Base-by-base conservation (phyloP, 2,888 invertebrate genomes). In the Polydrusus pterygomalis region DNA sequence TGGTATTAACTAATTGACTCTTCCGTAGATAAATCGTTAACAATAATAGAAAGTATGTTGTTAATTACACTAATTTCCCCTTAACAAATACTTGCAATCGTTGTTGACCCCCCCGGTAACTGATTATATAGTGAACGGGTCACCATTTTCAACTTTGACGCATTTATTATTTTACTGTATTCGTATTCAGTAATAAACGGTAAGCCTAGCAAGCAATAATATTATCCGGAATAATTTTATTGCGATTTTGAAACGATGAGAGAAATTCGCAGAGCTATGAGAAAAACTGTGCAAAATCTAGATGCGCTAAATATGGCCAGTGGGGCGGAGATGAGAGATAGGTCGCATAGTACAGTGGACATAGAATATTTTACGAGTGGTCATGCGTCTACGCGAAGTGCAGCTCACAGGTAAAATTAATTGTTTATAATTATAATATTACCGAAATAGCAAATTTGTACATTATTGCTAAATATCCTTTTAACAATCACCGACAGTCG, bases 311-410 rank as follows among this genome's bases (percentile, higher is more conserved):
- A 74, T 63, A 67, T 54, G n/a, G 62, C 77, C 30, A 62, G 40
- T 47, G 45, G 51, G 25, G 54, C 60, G 18, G 56, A 10, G 11
- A 77, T 73, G 70, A 67, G 77, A 17, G 67, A 30, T 49, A 71
- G 77, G 20, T 74, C 75, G 15, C 49, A 77, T 38, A 77, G 77
- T 69, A 43, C 75, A 43, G 77, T 69, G n/a, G 77, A 77, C 47
- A 77, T 77, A 58, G 75, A 77, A 34, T 77, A 77, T 17, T 77
- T 77, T 69, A 63, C 63, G 2, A 75, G 72, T 30, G 75, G 77
- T 13, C 74, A 72, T 65, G 63, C 71, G 38, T 74, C 77, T 25
- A 58, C 71, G 1, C 47, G 72, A 54, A 75, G 25, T 64, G 77
- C 75, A 20, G 30, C 68, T 20, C 74, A 77, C 17, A 77, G 77